phyloP scores from a whole-genome alignment of 23 tunicate genomes.

The Halocynthia aurantium region DNA sequence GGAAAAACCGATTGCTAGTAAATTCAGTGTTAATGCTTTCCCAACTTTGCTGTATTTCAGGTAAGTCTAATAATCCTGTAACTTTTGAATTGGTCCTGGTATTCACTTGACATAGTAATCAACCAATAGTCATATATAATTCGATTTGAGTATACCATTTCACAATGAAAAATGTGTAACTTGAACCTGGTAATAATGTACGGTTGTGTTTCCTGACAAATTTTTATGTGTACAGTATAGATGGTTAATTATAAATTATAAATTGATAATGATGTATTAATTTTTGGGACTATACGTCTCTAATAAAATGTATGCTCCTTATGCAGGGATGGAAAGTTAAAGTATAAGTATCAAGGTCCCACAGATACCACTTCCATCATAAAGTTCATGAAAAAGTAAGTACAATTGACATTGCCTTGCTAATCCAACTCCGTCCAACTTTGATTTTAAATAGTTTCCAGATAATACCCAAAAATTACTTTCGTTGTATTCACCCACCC shows the following conservation, averaged over 20 bases:
- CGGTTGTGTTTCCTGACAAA: no score
- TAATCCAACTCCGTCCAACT: not conserved
- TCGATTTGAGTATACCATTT: no score
- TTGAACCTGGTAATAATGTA: not conserved
- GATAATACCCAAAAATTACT: no score
- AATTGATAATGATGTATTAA: not conserved
- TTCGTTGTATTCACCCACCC: no score
- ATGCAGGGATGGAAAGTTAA: conserved; percentile 60
- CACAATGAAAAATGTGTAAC: not conserved
- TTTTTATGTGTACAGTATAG: no score
- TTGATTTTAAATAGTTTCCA: not conserved
- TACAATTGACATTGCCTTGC: no score
- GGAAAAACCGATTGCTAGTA: conserved; percentile 34
- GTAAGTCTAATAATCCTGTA: conserved; percentile 32
- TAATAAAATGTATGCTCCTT: no score
- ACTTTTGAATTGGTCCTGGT: not conserved
- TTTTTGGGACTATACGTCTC: no score
- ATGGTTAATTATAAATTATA: no score
- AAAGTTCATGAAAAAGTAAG: conserved; percentile 67
- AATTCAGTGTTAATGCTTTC: conserved; percentile 51
- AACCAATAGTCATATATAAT: no score
- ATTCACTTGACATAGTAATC: no score
- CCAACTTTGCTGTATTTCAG: conserved; percentile 69
- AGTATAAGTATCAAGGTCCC: conserved; percentile 60
- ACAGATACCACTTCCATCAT: conserved; percentile 30